Percentiles rank a stretch among this genome's conserved stretches.
Evolutionary conservation across 2,797 vertebrate genomes (phyloP).

Genomic region (Hafferia zeledoni): DNA sequence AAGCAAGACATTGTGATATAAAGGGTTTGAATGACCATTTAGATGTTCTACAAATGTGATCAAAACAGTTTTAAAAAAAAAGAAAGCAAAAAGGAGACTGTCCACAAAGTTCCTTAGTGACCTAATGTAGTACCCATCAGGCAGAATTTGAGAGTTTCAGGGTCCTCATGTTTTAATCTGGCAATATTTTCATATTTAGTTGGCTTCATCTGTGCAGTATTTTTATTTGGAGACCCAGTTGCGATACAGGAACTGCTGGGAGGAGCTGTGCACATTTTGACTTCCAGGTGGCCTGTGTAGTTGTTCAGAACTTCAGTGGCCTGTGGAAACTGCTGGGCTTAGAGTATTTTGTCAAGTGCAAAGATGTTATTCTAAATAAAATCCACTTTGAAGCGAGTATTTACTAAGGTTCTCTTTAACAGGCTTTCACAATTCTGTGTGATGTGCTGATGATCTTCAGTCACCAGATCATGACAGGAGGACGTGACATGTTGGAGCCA

Average conservation of each 20-base stretch:
- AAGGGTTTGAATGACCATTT: not conserved
- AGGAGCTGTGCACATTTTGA: not conserved
- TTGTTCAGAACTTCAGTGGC: not conserved
- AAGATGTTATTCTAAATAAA: not conserved
- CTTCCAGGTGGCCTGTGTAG: not conserved
- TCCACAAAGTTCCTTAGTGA: not conserved
- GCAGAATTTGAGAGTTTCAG: not conserved
- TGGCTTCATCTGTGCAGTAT: not conserved
- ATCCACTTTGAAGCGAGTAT: not conserved
- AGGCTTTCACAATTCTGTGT: slow-evolving; percentile 98
- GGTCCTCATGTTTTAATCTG: not conserved
- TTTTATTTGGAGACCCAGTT: not conserved
- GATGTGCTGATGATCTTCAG: slow-evolving; percentile 99
- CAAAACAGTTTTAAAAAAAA: not conserved
- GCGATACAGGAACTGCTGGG: not conserved
- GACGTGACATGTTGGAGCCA: slow-evolving; percentile 92
- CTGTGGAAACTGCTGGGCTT: not conserved
- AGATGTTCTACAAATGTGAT: not conserved
- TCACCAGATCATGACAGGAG: slow-evolving; percentile 97
- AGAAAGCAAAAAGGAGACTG: not conserved
- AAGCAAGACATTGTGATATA: not conserved
- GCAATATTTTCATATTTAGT: not conserved
- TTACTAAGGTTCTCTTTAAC: slow-evolving; percentile 16
- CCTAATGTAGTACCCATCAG: accelerated
- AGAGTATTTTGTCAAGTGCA: not conserved